Conservation (phyloP, 2,113 vertebrate genomes). For the Amphiprion ocellaris region DNA sequence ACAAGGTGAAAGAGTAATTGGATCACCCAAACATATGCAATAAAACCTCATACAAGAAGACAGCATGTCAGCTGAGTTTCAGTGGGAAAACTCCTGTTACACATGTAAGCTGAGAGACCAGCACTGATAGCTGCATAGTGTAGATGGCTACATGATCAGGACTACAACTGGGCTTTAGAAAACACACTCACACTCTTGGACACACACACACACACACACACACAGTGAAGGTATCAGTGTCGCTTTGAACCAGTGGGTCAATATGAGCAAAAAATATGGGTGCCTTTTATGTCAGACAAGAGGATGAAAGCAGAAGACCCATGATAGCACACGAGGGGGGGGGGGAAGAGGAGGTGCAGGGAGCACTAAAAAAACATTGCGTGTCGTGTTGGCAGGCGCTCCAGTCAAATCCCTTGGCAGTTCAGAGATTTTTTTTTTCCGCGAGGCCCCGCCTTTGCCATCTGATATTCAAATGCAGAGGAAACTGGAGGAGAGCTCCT, state of each 20-base stretch:
- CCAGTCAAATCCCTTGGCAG: conserved; percentile 80
- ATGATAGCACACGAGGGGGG: conserved; percentile 2
- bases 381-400: conserved; percentile 77
- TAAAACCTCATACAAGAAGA: conserved; percentile 74
- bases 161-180: conserved; percentile 1
- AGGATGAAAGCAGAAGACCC: conserved; percentile 52
- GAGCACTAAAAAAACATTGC: conserved; percentile 68
- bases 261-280: conserved; percentile 42
- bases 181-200: background rate
- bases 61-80: conserved; percentile 71
- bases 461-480: conserved; percentile 85
- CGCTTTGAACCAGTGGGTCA: conserved; percentile 60
- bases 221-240: conserved; percentile 57
- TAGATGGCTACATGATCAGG: conserved; percentile 37
- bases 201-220: conserved; percentile 33
- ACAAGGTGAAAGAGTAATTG: conserved; percentile 77
- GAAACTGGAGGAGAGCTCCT: conserved; percentile 80
- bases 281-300: conserved; percentile 65
- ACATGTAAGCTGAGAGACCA: conserved; percentile 65
- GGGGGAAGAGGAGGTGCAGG: conserved; percentile 30
- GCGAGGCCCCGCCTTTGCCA: conserved; percentile 78
- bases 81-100: conserved; percentile 67
- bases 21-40: conserved; percentile 70
- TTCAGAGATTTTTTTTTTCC: conserved; percentile 61
- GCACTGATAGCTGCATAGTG: conserved; percentile 46